Evolutionary conservation across 2,888 invertebrate genomes (phyloP).

Genomic region (Ophion obscuratus): DNA sequence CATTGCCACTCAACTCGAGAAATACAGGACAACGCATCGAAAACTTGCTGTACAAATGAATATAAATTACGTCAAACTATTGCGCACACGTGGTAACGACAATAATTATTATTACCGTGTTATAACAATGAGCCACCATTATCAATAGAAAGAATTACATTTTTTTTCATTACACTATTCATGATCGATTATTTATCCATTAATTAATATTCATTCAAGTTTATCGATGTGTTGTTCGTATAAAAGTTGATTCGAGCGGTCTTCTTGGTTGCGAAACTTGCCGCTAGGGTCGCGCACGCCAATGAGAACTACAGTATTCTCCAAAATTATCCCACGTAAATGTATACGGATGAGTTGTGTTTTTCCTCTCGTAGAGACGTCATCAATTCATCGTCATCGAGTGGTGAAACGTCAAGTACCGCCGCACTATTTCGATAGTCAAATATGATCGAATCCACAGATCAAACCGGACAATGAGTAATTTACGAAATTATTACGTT

Average conservation of each 20-base stretch:
- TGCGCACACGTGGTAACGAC: neutral
- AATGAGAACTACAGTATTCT: neutral
- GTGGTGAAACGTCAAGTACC: neutral
- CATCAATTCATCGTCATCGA: neutral
- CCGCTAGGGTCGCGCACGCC: neutral
- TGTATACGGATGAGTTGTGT: neutral
- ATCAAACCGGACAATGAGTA: neutral
- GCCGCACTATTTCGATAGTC: neutral
- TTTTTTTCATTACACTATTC: neutral
- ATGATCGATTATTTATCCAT: neutral
- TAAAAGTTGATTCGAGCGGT: neutral
- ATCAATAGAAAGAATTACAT: neutral
- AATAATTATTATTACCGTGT: conserved; percentile 2
- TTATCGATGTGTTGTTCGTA: conserved; percentile 13
- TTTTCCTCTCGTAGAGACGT: neutral
- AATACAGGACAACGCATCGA: conserved; percentile 1
- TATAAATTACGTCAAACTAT: neutral
- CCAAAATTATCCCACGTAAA: neutral
- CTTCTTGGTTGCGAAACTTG: neutral
- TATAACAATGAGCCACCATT: neutral
- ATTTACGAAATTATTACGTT: conserved; percentile 15
- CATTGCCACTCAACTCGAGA: neutral
- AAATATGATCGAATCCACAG: neutral
- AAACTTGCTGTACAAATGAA: conserved; percentile 11
- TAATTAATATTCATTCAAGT: conserved; percentile 6